Percentiles rank a stretch among this genome's conserved stretches.
These are phyloP conservation scores for Acanthis flammea DNA, from an alignment of 2,797 vertebrate genomes.

Conservation along the genomic window DNA sequence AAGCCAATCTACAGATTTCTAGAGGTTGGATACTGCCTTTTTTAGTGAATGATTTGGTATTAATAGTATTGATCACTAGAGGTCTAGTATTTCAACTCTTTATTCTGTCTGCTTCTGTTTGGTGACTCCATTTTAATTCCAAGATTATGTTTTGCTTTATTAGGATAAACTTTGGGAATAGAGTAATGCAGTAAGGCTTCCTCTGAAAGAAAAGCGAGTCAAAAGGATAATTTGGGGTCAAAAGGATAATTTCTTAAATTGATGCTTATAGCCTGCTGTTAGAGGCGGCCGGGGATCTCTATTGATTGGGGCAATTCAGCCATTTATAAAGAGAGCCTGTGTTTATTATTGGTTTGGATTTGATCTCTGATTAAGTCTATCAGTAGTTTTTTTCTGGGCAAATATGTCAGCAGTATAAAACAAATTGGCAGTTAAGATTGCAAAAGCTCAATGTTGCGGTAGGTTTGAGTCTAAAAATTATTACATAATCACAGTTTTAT, in stretches of 20 bases:
- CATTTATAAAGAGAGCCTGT: slow-evolving; percentile 10
- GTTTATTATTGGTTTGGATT: slow-evolving; percentile 15
- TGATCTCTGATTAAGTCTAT: not conserved
- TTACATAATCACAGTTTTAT: not conserved
- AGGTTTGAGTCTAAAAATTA: not conserved
- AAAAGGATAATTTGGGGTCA: slow-evolving; percentile 73
- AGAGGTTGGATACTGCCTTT: not conserved
- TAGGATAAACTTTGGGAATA: not conserved
- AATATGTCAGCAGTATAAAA: not conserved
- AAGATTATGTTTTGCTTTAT: not conserved
- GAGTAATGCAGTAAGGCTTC: not conserved
- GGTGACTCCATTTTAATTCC: not conserved
- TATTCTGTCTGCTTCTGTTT: not conserved
- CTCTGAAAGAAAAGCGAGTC: slow-evolving; percentile 76
- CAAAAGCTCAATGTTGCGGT: not conserved
- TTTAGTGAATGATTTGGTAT: not conserved
- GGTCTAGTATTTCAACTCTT: not conserved
- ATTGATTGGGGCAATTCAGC: slow-evolving; percentile 53
- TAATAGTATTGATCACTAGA: not conserved
- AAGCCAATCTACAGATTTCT: not conserved
- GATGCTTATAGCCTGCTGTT: slow-evolving; percentile 78
- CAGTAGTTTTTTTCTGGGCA: not conserved
- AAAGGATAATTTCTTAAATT: slow-evolving; percentile 75
- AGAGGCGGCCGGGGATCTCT: slow-evolving; percentile 58
- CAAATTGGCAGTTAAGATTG: not conserved